Base-by-base conservation (phyloP, 2,113 vertebrate genomes). In the Eidolon helvum region DNA sequence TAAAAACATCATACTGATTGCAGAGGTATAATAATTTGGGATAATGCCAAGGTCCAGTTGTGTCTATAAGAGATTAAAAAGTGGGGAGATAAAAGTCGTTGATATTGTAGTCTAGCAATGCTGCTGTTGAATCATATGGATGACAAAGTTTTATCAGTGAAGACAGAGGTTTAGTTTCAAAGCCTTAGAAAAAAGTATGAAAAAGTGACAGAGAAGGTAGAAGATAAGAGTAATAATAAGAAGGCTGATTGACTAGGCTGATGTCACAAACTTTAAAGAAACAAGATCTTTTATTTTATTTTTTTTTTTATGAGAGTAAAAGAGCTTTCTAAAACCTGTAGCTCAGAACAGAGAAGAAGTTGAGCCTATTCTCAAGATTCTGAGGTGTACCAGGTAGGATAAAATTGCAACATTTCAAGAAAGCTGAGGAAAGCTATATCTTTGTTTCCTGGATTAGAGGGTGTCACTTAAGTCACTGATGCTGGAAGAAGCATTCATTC, bases 11-110 rank as follows among this genome's bases (percentile, higher is more conserved):
- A 66, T 68, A 35, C 19, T n/a, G 16, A 59, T 59, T 66, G 6
- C 14, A 84, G 5, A 87, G 5, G 30, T 65, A 28, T 78, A 89
- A 53, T 71, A 57, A 45, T 83, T 78, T 89, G 84, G 61, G 59
- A 79, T 86, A 80, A 92, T 53, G n/a, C 9, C 8, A 65, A 84
- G 18, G 50, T 90, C 15, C n/a, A 71, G 4, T 77, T 68, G 4
- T 82, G 50, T 82, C 22, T 33, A 57, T 84, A 94, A 91, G n/a
- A 88, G 48, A 88, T 85, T 94, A 24, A 59, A 91, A 91, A 61
- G 0, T n/a, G 2, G 61, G 12, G 11, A 88, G 28, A 74, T 35
- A 78, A 91, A 95, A 88, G 26, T 78, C 55, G 77, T 87, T 90
- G 65, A 94, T 94, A 80, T 61, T 87, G 38, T 92, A 28, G n/a